Evolutionary conservation across 2,113 vertebrate species (phyloP).

Genomic region (Oreotrochilus melanogaster): DNA sequence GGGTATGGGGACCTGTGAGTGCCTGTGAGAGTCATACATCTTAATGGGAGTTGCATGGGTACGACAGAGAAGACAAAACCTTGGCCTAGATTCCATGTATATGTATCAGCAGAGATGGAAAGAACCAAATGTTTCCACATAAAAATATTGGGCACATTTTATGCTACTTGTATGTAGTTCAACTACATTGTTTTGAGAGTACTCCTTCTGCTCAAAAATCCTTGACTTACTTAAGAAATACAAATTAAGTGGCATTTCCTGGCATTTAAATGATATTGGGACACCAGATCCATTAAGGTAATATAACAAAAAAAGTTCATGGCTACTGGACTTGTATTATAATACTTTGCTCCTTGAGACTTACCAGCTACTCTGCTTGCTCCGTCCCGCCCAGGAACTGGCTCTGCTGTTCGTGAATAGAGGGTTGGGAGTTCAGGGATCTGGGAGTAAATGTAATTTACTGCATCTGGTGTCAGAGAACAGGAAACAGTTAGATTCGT

Average conservation of each 20-base stretch:
- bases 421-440: slow-evolving; percentile 81
- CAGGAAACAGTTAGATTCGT: slow-evolving; percentile 79
- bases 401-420: slow-evolving; percentile 78
- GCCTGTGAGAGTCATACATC: background rate
- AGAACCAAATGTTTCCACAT: background rate
- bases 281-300: slow-evolving; percentile 18
- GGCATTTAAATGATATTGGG: slow-evolving; percentile 11
- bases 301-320: slow-evolving; percentile 44
- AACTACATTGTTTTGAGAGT: background rate
- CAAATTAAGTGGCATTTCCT: slow-evolving; percentile 11
- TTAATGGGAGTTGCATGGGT: background rate
- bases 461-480: slow-evolving; percentile 84
- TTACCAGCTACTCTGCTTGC: slow-evolving; percentile 84
- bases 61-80: background rate
- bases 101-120: background rate
- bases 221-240: slow-evolving; percentile 17
- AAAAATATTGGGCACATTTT: background rate
- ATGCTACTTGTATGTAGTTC: background rate
- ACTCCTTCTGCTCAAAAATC: background rate
- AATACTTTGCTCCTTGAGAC: slow-evolving; percentile 74
- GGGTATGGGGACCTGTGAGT: background rate
- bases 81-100: background rate
- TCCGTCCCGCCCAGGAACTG: slow-evolving; percentile 77
- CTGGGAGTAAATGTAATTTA: slow-evolving; percentile 86
- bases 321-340: slow-evolving; percentile 43